A percentile compares a stretch with the other conserved stretches of the same genome.
Evolutionary conservation across 2,888 invertebrate genomes (phyloP).

Genomic region (Trypoxylon attenuatum): DNA sequence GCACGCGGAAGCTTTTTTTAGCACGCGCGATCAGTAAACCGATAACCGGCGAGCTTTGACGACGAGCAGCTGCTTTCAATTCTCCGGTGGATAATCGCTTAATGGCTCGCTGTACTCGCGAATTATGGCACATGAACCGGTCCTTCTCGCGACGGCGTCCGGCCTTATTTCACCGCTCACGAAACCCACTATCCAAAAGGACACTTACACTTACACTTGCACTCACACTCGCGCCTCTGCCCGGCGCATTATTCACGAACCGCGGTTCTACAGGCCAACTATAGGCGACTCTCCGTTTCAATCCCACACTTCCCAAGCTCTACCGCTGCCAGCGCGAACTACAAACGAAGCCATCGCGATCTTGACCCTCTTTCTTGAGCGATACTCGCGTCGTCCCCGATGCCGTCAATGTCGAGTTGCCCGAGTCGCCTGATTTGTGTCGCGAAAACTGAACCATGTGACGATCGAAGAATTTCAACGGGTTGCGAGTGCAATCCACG

Average conservation of each 20-base stretch:
- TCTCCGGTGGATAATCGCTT: constrained; percentile 27
- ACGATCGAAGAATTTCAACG: not conserved
- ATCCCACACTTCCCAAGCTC: too few relatives aligned
- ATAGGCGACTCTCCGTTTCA: too few relatives aligned
- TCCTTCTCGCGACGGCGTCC: constrained; percentile 14
- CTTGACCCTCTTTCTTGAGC: not conserved
- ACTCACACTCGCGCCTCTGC: too few relatives aligned
- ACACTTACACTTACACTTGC: too few relatives aligned
- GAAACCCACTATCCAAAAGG: too few relatives aligned
- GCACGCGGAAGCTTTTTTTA: constrained; percentile 13
- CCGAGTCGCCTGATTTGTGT: too few relatives aligned
- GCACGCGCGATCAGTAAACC: not conserved
- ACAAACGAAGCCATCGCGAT: not conserved
- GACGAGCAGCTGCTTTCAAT: constrained; percentile 20
- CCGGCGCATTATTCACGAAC: too few relatives aligned
- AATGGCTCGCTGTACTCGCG: constrained; percentile 13
- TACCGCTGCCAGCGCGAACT: not conserved
- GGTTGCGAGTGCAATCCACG: constrained; percentile 11
- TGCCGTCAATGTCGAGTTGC: too few relatives aligned
- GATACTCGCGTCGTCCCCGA: too few relatives aligned
- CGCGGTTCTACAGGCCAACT: too few relatives aligned
- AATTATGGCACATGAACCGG: constrained; percentile 8
- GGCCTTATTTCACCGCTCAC: too few relatives aligned
- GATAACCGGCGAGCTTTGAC: constrained; percentile 33
- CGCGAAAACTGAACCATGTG: too few relatives aligned